phyloP scores from a whole-genome alignment of 2,797 vertebrate species.

The Melanotaenia maccullochi region DNA sequence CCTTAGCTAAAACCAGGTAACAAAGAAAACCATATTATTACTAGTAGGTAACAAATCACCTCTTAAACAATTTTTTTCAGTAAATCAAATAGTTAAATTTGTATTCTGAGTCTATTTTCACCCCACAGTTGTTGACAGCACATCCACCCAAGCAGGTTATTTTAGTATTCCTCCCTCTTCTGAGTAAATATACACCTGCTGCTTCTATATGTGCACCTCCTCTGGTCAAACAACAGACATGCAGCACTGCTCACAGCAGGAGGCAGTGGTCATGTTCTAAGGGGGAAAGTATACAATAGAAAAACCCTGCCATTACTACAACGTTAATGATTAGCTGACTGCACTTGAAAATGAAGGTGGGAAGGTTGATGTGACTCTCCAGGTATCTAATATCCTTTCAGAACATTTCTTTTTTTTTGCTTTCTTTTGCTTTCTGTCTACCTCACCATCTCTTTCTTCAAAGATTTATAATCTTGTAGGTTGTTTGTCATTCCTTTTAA shows the following conservation, averaged over 20 bases:
- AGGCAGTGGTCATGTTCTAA: background rate
- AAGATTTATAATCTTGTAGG: background rate
- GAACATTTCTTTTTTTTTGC: constrained; percentile 2
- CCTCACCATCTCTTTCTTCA: background rate
- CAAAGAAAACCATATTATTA: background rate
- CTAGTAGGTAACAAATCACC: background rate
- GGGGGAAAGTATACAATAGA: background rate
- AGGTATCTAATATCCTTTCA: constrained; percentile 5
- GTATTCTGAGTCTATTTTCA: background rate
- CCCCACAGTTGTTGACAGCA: constrained; percentile 8
- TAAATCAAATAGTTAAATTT: background rate
- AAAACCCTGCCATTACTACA: constrained; percentile 17
- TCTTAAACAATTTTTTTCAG: background rate
- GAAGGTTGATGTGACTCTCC: constrained; percentile 21
- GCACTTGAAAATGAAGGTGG: constrained; percentile 11
- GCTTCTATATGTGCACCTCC: constrained; percentile 12
- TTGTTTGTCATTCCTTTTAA: too few relatives aligned
- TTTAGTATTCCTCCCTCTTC: background rate
- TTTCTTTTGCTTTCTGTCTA: background rate
- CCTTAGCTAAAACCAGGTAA: background rate
- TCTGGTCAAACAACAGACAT: constrained; percentile 14
- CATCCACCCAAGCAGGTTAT: background rate
- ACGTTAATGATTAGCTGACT: constrained; percentile 27
- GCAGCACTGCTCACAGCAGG: background rate
- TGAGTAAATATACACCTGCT: constrained; percentile 11